Conservation (phyloP, 2,888 invertebrate genomes). For the Pollenia griseotomentosa region DNA sequence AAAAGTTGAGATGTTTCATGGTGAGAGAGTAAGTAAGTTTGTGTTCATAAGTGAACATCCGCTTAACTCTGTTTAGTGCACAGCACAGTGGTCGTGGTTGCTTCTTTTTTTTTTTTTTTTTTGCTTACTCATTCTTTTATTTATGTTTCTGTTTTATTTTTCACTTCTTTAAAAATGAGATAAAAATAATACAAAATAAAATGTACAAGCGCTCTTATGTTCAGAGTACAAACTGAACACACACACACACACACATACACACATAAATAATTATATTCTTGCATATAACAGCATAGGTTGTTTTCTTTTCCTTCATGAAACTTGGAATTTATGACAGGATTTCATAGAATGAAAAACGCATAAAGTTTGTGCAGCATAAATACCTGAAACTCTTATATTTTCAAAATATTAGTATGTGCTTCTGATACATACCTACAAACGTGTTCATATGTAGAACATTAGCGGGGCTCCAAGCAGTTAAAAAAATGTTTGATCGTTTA, state of each 20-base stretch:
- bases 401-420: constrained; percentile 40
- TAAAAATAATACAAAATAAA: constrained; percentile 42
- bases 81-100: constrained; percentile 62
- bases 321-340: constrained; percentile 73
- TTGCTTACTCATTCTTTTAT: constrained; percentile 12
- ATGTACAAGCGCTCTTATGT: constrained; percentile 65
- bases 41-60: constrained; percentile 73
- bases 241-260: not conserved
- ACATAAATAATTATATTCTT: not conserved
- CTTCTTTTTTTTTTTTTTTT: constrained; percentile 30
- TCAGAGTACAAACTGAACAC: constrained; percentile 36
- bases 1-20: constrained; percentile 69
- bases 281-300: constrained; percentile 52
- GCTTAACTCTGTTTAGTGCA: constrained; percentile 58
- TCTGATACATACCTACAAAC: constrained; percentile 4
- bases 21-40: constrained; percentile 62
- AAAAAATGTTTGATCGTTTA: too few relatives aligned
- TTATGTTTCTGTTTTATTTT: constrained; percentile 35
- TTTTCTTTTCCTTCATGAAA: constrained; percentile 71
- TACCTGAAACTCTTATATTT: constrained; percentile 70
- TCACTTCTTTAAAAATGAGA: not conserved
- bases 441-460: not conserved
- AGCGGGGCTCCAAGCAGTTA: too few relatives aligned
- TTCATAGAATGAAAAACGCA: constrained; percentile 72
- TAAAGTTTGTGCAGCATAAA: constrained; percentile 72